Conservation (phyloP, 2,113 vertebrate species). For the Protobothrops mucrosquamatus region DNA sequence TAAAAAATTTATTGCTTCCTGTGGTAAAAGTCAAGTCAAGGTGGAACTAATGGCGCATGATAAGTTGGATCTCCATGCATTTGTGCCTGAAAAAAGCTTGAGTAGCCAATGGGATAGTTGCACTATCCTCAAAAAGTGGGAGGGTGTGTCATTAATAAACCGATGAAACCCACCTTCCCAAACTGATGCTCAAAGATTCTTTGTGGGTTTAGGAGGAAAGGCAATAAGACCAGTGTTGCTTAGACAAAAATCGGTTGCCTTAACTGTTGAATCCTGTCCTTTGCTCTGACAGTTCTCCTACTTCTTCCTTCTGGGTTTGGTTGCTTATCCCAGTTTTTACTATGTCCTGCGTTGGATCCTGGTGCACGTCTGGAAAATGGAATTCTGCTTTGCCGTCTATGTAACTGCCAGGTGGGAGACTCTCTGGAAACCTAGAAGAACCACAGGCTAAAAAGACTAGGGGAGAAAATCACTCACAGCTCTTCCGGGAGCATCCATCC, state of each 20-base stretch:
- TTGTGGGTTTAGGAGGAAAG: neutral
- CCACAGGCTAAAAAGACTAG: neutral
- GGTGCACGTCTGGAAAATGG: neutral
- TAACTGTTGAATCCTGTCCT: neutral
- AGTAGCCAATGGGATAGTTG: neutral
- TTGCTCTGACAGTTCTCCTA: neutral
- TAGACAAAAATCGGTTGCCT: neutral
- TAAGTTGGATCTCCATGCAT: neutral
- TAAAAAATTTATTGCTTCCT: neutral
- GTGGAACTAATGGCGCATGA: neutral
- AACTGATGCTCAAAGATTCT: neutral
- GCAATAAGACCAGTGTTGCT: neutral
- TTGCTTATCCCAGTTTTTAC: neutral
- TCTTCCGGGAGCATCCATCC: neutral
- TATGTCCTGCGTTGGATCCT: neutral
- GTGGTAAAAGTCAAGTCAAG: neutral
- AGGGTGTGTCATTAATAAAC: neutral
- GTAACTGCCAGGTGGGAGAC: constrained; percentile 19
- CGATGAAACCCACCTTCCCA: neutral
- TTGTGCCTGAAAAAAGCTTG: neutral
- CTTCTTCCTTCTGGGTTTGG: constrained; percentile 3
- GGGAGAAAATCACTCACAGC: neutral
- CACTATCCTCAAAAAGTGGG: neutral
- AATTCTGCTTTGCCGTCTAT: constrained; percentile 10
- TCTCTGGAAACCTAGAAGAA: neutral